Evolutionary conservation across 1,140 invertebrate species (phyloP), one percentile per base, ranked within the genome.

Genomic region (Popillia japonica): DNA sequence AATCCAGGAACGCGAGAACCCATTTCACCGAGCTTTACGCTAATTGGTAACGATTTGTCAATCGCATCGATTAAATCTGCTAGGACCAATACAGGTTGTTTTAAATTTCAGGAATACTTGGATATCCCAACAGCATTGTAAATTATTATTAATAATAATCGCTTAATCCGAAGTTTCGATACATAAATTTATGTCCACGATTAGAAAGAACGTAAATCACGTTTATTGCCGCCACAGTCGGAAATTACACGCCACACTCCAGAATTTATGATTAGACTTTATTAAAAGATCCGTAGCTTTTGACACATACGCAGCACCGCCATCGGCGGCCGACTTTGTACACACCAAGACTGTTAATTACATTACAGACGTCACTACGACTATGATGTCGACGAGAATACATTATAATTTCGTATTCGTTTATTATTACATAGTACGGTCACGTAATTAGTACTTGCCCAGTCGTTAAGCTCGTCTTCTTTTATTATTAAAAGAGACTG

Each of bases 361-460:
- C 11, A 14, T 17, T 55, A 55, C 48, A 6, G 48, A 17, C 48
- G 48, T 55, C 48, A 17, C n/a, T 55, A 14, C 17, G 48, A 55
- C 48, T 14, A 17, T n/a, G 14, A 17, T 55, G 48, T 55, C 14
- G 48, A 55, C 48, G 48, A 17, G 48, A 55, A 55, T 55, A 55
- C 48, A 55, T 55, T 55, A 55, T 55, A 55, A 55, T 55, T 55
- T 55, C n/a, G 48, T 14, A 55, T 55, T 55, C 48, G 48, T 55
- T 55, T 55, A 55, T 55, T 55, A 55, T 55, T 55, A 55, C 48
- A 17, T 17, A 55, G 48, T 17, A 17, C 7, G 48, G 48, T 55
- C 48, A 55, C 48, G 48, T 55, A 55, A 55, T 55, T 55, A 55
- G 48, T n/a, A n/a, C 14, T 55, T n/a, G 48, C 48, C 17, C 14